Percentiles rank a stretch among this genome's conserved stretches.
Evolutionary conservation across 2,113 vertebrate species (phyloP).

Genomic region (Anarrhichthys ocellatus): DNA sequence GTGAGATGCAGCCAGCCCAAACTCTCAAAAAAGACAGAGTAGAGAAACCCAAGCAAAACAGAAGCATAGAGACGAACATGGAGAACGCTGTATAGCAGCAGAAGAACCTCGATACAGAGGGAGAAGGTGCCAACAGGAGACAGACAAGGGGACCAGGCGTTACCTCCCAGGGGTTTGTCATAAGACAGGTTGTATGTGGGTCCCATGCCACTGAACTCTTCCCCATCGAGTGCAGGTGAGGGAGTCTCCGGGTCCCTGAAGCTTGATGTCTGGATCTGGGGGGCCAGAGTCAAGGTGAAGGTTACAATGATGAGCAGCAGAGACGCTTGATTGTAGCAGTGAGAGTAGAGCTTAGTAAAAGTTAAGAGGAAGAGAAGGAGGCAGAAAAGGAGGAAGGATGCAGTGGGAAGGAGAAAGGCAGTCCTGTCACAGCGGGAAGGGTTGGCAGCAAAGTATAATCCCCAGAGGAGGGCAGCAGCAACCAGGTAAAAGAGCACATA

Average conservation of each 20-base stretch:
- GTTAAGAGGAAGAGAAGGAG: slow-evolving; percentile 90
- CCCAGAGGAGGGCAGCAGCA: slow-evolving; percentile 89
- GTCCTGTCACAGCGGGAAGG: slow-evolving; percentile 81
- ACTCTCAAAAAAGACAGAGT: slow-evolving; percentile 93
- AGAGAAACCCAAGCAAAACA: slow-evolving; percentile 90
- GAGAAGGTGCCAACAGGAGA: slow-evolving; percentile 97
- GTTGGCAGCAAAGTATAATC: slow-evolving; percentile 88
- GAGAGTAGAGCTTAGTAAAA: slow-evolving; percentile 89
- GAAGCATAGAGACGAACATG: slow-evolving; percentile 95
- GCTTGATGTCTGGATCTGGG: slow-evolving; percentile 85
- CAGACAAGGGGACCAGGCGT: slow-evolving; percentile 79
- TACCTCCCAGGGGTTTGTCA: slow-evolving; percentile 31
- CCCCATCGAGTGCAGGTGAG: slow-evolving; percentile 46
- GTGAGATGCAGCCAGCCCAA: slow-evolving; percentile 89
- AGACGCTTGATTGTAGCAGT: slow-evolving; percentile 88
- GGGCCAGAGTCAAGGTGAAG: slow-evolving; percentile 88
- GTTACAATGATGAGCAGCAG: slow-evolving; percentile 88
- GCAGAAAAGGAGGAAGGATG: slow-evolving; percentile 89
- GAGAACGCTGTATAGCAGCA: slow-evolving; percentile 95
- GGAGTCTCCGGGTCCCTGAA: slow-evolving; percentile 61
- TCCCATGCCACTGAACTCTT: slow-evolving; percentile 68
- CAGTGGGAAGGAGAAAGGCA: slow-evolving; percentile 85
- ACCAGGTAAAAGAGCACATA: slow-evolving; percentile 92
- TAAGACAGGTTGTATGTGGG: slow-evolving; percentile 66
- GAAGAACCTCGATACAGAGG: slow-evolving; percentile 94